Percentiles rank a stretch among this genome's conserved stretches.
These are phyloP conservation scores for Drosophila yakuba DNA, from an alignment of 1,140 invertebrate species.

Conservation along the genomic window DNA sequence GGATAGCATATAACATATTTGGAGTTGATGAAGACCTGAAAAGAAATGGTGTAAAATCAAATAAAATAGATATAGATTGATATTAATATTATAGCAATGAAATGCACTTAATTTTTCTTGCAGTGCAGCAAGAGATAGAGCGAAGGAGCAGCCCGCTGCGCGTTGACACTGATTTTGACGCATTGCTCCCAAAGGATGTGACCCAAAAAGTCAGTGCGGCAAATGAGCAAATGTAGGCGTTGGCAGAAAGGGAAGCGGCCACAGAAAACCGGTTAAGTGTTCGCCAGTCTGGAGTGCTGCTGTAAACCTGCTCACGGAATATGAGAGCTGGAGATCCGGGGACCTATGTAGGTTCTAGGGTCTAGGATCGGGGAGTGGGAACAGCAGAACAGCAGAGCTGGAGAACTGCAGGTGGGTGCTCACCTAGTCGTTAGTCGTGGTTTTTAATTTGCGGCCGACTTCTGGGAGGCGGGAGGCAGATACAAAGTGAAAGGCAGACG, in stretches of 20 bases:
- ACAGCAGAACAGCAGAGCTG: slow-evolving; percentile 35
- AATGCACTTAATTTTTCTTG: neutral
- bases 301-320: slow-evolving; percentile 63
- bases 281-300: slow-evolving; percentile 52
- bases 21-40: too few relatives aligned
- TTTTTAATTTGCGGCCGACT: slow-evolving; percentile 63
- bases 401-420: neutral
- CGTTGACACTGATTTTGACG: slow-evolving; percentile 83
- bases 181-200: slow-evolving; percentile 80
- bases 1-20: too few relatives aligned
- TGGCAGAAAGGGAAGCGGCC: slow-evolving; percentile 36
- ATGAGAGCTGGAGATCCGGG: slow-evolving; percentile 52
- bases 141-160: slow-evolving; percentile 44
- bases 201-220: slow-evolving; percentile 81
- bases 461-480: slow-evolving; percentile 29
- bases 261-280: slow-evolving; percentile 71
- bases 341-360: neutral
- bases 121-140: slow-evolving; percentile 8
- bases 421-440: slow-evolving; percentile 55
- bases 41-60: too few relatives aligned
- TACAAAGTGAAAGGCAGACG: slow-evolving; percentile 67
- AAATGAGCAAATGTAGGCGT: slow-evolving; percentile 76
- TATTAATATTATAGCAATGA: too few relatives aligned
- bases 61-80: too few relatives aligned
- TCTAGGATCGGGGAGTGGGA: too few relatives aligned